Base-by-base conservation (phyloP, 2,113 vertebrate genomes). In the Hippocampus comes region DNA sequence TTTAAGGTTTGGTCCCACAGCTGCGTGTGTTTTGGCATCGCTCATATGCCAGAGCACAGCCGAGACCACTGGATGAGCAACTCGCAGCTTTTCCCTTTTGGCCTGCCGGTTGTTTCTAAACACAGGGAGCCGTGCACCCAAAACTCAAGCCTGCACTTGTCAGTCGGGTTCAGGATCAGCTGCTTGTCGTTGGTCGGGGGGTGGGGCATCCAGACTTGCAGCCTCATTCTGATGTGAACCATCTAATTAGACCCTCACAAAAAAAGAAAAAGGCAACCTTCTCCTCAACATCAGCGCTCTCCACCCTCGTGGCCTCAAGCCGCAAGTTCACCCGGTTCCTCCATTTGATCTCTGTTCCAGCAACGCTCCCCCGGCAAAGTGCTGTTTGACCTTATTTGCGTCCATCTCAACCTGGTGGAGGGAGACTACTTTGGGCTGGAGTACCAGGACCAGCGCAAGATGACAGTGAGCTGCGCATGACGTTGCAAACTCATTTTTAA, bases 371-470 rank as follows among this genome's bases (percentile, higher is more conserved):
- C 93, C 0, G 96, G 96, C 43, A 98, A 96, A 74, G 92, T 92
- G 79, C 82, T 98, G 72, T 92, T 97, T 59, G 95, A 97, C 67
- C 92, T 94, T 2, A 93, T 95, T 14, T 97, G 95, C 78, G 94
- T 77, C 65, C 95, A 96, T 80, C 90, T 98, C 80, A 97, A 97
- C 82, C 93, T 98, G 51, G 91, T 93, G 41, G 96, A 98, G 90
- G 95, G 95, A 0, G 96, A 98, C 86, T 98, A 98, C 67, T 98
- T 97, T 80, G 96, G 96, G 74, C 92, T 98, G 55, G 96, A 98
- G 87, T 98, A 95, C 91, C 92, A 92, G 63, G 94, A 97, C 89
- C 94, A 96, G 70, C 94, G 93, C 71, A 98, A 96, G 87, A 95
- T 96, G 90, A 95, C 88, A 84, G 96, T 98, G 89, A 79, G 94